Base-by-base conservation (phyloP, 2,113 vertebrate species). In the Ceuthmochares aereus region DNA sequence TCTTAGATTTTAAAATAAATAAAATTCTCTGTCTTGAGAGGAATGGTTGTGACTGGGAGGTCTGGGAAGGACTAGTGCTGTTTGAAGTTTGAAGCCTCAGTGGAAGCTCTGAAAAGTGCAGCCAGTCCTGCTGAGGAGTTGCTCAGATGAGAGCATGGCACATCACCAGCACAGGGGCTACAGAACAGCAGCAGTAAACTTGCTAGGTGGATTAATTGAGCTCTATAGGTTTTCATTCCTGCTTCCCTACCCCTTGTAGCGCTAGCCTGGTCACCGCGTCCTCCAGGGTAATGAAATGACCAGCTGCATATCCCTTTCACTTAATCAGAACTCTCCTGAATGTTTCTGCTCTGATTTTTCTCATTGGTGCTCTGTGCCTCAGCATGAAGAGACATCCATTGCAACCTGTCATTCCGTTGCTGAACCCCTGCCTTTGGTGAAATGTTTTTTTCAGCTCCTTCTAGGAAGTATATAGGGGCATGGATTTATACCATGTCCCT, bases 351-450 rank as follows among this genome's bases (percentile, higher is more conserved):
- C 25, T 32, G 59, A 32, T 37, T 27, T 58, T 52, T 51, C 19
- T 12, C 22, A 9, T 14, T 3, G 5, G 4, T 51, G 30, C 26
- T 51, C 14, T 3, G 4, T 36, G 25, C 26, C 27, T 43, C 1
- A 0, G 9, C n/a, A 37, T 40, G 32, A 14, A 20, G 13, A 82
- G 37, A 7, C 10, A 25, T 2, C 25, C n/a, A 4, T 17, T 0
- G 7, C 22, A 7, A 40, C 25, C 47, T 22, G 18, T 37, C 47
- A 37, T 45, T 55, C 37, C 4, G 1, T 4, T 12, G 27, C 32
- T 21, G 17, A 34, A 27, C 19, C 15, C 13, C 20, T 59, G 58
- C 37, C 59, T 32, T 11, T 4, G 23, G 29, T 42, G 58, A 29
- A 36, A 20, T 1, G 17, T 8, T 22, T n/a, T n/a, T 52, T 40